Evolutionary conservation across 2,888 invertebrate species (phyloP).

Genomic region (Gordius sp.): DNA sequence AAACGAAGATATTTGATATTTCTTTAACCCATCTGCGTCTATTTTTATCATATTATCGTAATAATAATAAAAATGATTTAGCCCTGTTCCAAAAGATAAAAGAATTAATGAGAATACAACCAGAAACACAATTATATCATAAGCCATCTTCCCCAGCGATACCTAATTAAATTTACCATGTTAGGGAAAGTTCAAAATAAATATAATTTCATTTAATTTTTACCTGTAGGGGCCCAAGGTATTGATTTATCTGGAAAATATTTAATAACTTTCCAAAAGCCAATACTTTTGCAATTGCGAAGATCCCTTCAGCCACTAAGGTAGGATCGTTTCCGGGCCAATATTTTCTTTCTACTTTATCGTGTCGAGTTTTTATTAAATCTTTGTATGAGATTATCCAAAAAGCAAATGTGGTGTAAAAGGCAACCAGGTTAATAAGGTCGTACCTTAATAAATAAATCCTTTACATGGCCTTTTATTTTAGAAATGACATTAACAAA

Average conservation of each 20-base stretch:
- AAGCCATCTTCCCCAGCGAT: not conserved
- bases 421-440: not conserved
- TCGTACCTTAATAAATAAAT: slow-evolving; percentile 1
- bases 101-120: not conserved
- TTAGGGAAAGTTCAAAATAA: too few species aligned
- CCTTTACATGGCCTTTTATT: too few species aligned
- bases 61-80: slow-evolving; percentile 14
- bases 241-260: slow-evolving; percentile 68
- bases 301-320: slow-evolving; percentile 75
- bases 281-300: slow-evolving; percentile 91
- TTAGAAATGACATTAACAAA: too few species aligned
- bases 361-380: not conserved
- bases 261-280: slow-evolving; percentile 69
- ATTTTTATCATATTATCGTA: not conserved
- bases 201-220: too few species aligned
- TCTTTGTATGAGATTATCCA: not conserved
- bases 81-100: not conserved
- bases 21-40: not conserved
- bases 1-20: not conserved
- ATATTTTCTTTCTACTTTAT: slow-evolving; percentile 37
- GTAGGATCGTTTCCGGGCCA: slow-evolving; percentile 98
- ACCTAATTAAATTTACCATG: not conserved
- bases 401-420: not conserved
- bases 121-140: slow-evolving; percentile 3
- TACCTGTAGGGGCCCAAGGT: slow-evolving; percentile 58